A percentile compares a stretch with the other conserved stretches of the same genome.
phyloP scores from a whole-genome alignment of 2,888 invertebrate genomes.

The Chrysomela aeneicollis region DNA sequence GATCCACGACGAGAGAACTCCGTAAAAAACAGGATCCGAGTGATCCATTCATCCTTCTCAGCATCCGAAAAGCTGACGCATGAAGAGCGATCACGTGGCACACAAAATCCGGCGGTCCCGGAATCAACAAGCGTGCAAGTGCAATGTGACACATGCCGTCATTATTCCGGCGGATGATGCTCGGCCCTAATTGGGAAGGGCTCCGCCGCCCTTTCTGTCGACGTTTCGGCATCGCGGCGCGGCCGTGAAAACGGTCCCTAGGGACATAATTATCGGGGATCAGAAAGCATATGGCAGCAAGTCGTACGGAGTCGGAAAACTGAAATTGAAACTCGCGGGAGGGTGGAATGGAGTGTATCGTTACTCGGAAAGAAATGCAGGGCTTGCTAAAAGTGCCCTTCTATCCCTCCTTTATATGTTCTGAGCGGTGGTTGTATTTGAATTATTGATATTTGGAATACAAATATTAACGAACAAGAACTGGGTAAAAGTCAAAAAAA shows the following conservation, averaged over 20 bases:
- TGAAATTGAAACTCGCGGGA: constrained; percentile 27
- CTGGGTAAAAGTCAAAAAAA: too few relatives aligned
- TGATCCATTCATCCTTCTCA: not conserved
- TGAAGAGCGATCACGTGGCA: constrained; percentile 40
- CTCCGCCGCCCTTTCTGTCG: constrained; percentile 40
- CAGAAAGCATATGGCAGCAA: constrained; percentile 55
- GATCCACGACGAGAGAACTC: too few relatives aligned
- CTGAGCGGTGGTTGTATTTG: too few relatives aligned
- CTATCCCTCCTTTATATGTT: too few relatives aligned
- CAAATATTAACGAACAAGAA: too few relatives aligned
- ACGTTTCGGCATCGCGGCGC: constrained; percentile 37
- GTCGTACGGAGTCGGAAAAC: constrained; percentile 43
- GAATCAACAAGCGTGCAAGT: constrained; percentile 59
- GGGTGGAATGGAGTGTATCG: not conserved
- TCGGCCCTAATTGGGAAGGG: constrained; percentile 59
- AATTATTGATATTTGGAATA: too few relatives aligned
- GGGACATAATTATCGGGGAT: constrained; percentile 56
- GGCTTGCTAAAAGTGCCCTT: too few relatives aligned
- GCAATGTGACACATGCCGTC: constrained; percentile 61
- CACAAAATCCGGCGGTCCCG: constrained; percentile 38
- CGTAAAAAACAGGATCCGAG: too few relatives aligned
- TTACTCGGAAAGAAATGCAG: not conserved
- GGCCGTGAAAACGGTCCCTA: constrained; percentile 52
- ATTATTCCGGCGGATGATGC: constrained; percentile 60
- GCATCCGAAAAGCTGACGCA: constrained; percentile 3